phyloP scores from a whole-genome alignment of 2,888 invertebrate species.

The Subacronicta megacephala region DNA sequence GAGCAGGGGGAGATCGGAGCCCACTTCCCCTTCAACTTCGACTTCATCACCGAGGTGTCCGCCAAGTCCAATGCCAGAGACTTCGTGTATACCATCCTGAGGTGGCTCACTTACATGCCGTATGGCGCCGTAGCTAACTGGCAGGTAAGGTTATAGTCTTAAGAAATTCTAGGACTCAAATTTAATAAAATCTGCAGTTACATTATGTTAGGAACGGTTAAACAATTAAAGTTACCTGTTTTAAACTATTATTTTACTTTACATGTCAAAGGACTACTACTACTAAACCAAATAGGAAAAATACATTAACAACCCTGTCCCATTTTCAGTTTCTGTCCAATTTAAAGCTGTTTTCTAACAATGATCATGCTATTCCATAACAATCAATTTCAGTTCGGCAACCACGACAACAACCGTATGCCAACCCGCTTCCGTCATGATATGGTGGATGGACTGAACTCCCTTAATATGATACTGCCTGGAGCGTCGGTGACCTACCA shows the following conservation, averaged over 20 bases:
- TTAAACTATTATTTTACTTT: too few relatives aligned
- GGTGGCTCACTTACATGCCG: constrained; percentile 91
- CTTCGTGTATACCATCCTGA: constrained; percentile 84
- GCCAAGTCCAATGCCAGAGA: constrained; percentile 81
- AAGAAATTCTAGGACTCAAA: too few relatives aligned
- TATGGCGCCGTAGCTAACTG: constrained; percentile 90
- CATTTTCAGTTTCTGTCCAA: too few relatives aligned
- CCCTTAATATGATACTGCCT: constrained; percentile 92
- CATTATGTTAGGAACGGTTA: too few relatives aligned
- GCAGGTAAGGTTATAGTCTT: constrained; percentile 89
- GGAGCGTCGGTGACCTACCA: constrained; percentile 95
- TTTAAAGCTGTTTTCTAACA: too few relatives aligned
- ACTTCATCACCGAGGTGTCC: constrained; percentile 87
- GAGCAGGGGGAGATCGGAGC: constrained; percentile 80
- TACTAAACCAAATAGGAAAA: too few relatives aligned
- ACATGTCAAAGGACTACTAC: too few relatives aligned
- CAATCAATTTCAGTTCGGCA: constrained; percentile 88
- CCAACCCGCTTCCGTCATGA: constrained; percentile 90
- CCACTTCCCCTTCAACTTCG: constrained; percentile 92
- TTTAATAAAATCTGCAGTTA: too few relatives aligned
- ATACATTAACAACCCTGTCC: too few relatives aligned
- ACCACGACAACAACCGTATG: constrained; percentile 92
- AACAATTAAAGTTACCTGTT: too few relatives aligned
- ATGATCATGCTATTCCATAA: too few relatives aligned
- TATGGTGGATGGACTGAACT: constrained; percentile 92